These are phyloP conservation scores for Troides aeacus DNA, from an alignment of 2,888 invertebrate species.

Conservation along the genomic window DNA sequence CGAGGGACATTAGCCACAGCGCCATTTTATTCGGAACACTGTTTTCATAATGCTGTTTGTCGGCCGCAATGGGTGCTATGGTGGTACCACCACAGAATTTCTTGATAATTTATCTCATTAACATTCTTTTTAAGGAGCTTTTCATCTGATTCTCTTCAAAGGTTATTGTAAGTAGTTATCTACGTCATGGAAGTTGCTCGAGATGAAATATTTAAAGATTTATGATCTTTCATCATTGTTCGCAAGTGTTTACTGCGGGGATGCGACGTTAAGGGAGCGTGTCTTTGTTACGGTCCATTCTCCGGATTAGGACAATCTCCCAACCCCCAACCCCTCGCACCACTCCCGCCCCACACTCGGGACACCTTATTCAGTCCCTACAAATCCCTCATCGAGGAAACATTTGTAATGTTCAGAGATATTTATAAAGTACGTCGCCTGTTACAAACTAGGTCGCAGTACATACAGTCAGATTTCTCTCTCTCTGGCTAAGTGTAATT, in stretches of 20 bases:
- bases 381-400: conserved; percentile 2
- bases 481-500: too few relatives aligned
- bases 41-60: too few relatives aligned
- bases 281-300: conserved; percentile 19
- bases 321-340: not conserved
- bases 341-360: too few relatives aligned
- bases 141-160: too few relatives aligned
- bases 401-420: not conserved
- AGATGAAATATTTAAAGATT: not conserved
- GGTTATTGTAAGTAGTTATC: not conserved
- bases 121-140: too few relatives aligned
- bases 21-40: too few relatives aligned
- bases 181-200: not conserved
- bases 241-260: conserved; percentile 7
- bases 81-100: too few relatives aligned
- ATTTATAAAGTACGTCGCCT: not conserved
- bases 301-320: conserved; percentile 1
- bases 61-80: too few relatives aligned
- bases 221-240: conserved; percentile 5
- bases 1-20: too few relatives aligned
- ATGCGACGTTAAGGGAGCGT: conserved; percentile 1
- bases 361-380: not conserved
- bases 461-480: too few relatives aligned
- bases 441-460: not conserved
- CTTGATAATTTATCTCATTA: too few relatives aligned